phyloP scores from a whole-genome alignment of 1,140 invertebrate genomes.

The Gyrodactylus bullatarudis region DNA sequence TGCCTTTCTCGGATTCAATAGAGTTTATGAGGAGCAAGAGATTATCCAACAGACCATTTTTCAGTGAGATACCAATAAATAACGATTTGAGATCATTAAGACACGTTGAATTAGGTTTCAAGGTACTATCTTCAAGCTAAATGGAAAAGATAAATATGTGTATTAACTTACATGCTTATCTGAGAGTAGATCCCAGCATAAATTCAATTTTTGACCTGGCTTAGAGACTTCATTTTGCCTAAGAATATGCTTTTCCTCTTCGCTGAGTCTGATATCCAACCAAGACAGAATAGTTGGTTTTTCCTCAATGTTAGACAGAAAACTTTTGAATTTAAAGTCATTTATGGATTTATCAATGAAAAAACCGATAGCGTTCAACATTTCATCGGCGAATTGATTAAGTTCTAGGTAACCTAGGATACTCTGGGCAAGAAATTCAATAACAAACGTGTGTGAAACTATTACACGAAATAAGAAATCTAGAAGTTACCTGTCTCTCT shows the following conservation, averaged over 20 bases:
- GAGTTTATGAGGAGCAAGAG: not conserved
- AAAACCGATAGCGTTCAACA: not conserved
- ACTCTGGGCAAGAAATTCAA: not conserved
- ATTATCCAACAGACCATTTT: not conserved
- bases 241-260: no score
- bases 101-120: no score
- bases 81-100: not conserved
- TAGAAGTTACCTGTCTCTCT: not conserved
- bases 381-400: not conserved
- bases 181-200: no score
- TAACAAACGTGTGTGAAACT: not conserved
- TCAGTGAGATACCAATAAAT: not conserved
- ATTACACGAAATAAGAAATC: not conserved
- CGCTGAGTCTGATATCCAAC: not conserved
- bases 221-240: no score
- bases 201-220: no score
- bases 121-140: no score
- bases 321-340: not conserved
- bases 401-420: not conserved
- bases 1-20: not conserved
- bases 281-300: not conserved
- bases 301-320: not conserved
- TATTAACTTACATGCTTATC: no score
- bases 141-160: no score
- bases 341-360: not conserved